Evolutionary conservation across 2,888 invertebrate species (phyloP), one percentile per base, ranked within the genome.

Genomic region (Pyrgus malvae): DNA sequence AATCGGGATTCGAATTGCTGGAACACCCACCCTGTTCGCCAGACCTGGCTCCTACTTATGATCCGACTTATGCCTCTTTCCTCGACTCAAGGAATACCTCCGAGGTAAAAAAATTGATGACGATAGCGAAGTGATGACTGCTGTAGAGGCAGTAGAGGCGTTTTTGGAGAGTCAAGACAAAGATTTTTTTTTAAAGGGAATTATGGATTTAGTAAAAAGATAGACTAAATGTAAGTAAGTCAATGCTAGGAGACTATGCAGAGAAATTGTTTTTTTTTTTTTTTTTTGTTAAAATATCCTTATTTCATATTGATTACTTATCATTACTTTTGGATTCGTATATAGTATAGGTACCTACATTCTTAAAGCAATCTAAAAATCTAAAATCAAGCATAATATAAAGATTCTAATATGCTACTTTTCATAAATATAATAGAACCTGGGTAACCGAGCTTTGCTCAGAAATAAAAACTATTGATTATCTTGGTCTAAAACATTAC

Each of bases 71-170:
- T 27, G 9, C 9, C 57, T 57, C 37, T 62, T 58, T 58, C 59
- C 56, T 35, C 57, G 56, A 40, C 56, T n/a, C 37, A 62, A 62
- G 31, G 49, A 58, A 55, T 27, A 27, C 33, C 49, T 62, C 38
- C 17, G 49, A 23, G 57, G 62, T 38, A 57, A 57, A 21, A 61
- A 58, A 59, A 57, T 54, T 56, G 29, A 58, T 14, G 48, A 55
- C 33, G 40, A 58, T 54, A 54, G 44, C 40, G 55, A 37, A 6
- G 53, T 56, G 27, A 58, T 58, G 42, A 12, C 50, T 9, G 54
- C 48, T 23, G n/a, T n/a, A n/a, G n/a, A n/a, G n/a, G n/a, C n/a
- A n/a, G 56, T 51, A 3, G 49, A 37, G 40, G 23, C 1, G n/a
- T 3, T 12, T 57, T 55, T 51, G 23, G 55, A 50, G 49, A 17